Base-by-base conservation (phyloP, 2,113 vertebrate genomes). In the Corythoichthys haematopterus region DNA sequence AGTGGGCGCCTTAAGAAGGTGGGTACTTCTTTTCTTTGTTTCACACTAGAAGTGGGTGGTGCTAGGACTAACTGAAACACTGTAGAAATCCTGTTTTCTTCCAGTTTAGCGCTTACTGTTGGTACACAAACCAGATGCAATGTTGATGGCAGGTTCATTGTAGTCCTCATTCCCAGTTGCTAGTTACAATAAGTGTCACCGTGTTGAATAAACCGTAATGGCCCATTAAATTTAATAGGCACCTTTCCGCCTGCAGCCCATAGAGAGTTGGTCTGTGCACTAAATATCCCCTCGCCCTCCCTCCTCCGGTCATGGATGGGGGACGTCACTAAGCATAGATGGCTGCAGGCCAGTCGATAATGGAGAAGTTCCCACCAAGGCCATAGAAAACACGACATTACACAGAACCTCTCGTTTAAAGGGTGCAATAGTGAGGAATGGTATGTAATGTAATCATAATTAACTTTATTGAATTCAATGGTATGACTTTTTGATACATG, bases 1-100 rank as follows among this genome's bases (percentile, higher is more conserved):
- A 96, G 91, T 0, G 97, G 97, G 83, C 94, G 90, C 38, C 89
- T 99, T 46, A 98, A 97, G 86, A 99, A 99, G 95, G 97, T 98
- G 87, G 88, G 94, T 69, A 10, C 53, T 35, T 37, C 13, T 36
- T 48, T 16, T 50, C 5, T 50, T 43, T 61, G 37, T 43, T 9
- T 43, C 15, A 10, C 20, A 57, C 55, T 15, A 4, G 11, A 33
- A 57, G 52, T 28, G 20, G 12, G 13, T 36, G 5, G 35, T 15
- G 35, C 33, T 14, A 36, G 33, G 55, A 57, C 33, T 8, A 14
- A 13, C 33, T 4, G 13, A 28, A 68, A 69, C 61, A n/a, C 51
- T 64, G 66, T 66, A 57, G 75, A 83, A 87, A 87, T 78, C 72
- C 12, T 73, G 71, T 68, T 45, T 79, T 56, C 58, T 86, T 66